Evolutionary conservation across 2,797 vertebrate genomes (phyloP), one percentile per base, ranked within the genome.

Genomic region (Acanthiza pusilla): DNA sequence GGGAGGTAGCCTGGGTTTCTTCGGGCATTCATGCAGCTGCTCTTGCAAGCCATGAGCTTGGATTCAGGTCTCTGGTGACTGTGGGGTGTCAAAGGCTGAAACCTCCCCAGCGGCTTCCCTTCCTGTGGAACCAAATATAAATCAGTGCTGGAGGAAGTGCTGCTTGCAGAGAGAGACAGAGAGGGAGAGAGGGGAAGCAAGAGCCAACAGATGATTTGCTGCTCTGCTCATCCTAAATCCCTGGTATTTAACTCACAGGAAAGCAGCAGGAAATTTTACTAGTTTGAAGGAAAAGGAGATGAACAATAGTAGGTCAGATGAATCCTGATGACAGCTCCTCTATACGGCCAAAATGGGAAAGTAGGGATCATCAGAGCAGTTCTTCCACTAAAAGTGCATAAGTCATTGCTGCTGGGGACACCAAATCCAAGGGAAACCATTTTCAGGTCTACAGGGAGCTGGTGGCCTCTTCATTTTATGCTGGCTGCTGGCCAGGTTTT

Each of bases 221-320:
- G 89, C 85, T 94, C 53, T 95, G 91, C 89, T 96, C 95, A 91
- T 94, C 91, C 74, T 93, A 94, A 96, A 96, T 94, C 96, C 80
- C 62, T 87, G 77, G 83, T 94, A 94, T 87, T 95, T 95, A 89
- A 85, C 88, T 87, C 60, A 89, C 85, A 89, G 91, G 85, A 96
- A 95, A 95, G 61, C 85, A 91, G 88, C 94, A 96, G 88, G 86
- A 94, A 94, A 90, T 82, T 74, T 62, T 90, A 70, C 60, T 82
- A 19, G 80, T 90, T 87, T 71, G 61, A 79, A 87, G 79, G 51
- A 42, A 58, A 45, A 62, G 42, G 18, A 40, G 11, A 34, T 63
- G 73, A 84, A 67, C 47, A 79, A 89, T 66, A 84, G 62, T 81
- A 95, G 85, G 79, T 68, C 85, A 57, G 70, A 93, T 18, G 82